These are phyloP conservation scores for Tribolium madens DNA, from an alignment of 1,140 invertebrate genomes.

Conservation along the genomic window DNA sequence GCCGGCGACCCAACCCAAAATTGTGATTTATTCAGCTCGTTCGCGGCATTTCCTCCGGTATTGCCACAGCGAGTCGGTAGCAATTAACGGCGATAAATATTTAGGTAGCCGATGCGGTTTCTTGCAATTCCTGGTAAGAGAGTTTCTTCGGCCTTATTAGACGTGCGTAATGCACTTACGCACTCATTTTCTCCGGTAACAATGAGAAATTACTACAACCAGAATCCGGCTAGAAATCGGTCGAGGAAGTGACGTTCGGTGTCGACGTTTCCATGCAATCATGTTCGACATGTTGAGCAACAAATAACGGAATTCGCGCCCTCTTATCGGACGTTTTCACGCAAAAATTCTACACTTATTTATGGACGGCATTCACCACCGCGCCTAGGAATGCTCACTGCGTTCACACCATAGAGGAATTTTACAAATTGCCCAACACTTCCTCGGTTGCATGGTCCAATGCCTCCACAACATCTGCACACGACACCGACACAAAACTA, in stretches of 20 bases:
- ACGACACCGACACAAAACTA: slow-evolving; percentile 7
- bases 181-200: neutral
- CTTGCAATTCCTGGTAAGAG: neutral
- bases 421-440: slow-evolving; percentile 38
- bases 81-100: slow-evolving; percentile 23
- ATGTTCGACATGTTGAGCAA: slow-evolving; percentile 7
- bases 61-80: slow-evolving; percentile 2
- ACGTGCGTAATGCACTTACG: slow-evolving; percentile 11
- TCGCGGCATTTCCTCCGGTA: slow-evolving; percentile 7
- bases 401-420: slow-evolving; percentile 24
- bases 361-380: slow-evolving; percentile 11
- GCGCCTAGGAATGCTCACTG: slow-evolving; percentile 26
- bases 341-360: slow-evolving; percentile 9
- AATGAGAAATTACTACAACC: neutral
- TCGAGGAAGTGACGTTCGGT: neutral
- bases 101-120: slow-evolving; percentile 7
- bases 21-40: slow-evolving; percentile 26
- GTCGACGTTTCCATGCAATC: neutral
- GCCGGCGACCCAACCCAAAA: slow-evolving; percentile 10
- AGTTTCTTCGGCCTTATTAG: neutral
- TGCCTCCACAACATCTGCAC: slow-evolving; percentile 33
- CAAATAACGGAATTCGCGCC: slow-evolving; percentile 5
- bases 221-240: slow-evolving; percentile 7
- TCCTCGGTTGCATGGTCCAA: slow-evolving; percentile 25
- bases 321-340: slow-evolving; percentile 1